Percentiles rank a stretch among this genome's conserved stretches.
Evolutionary conservation across 2,113 vertebrate genomes (phyloP).

Genomic region (Semnornis frantzii): DNA sequence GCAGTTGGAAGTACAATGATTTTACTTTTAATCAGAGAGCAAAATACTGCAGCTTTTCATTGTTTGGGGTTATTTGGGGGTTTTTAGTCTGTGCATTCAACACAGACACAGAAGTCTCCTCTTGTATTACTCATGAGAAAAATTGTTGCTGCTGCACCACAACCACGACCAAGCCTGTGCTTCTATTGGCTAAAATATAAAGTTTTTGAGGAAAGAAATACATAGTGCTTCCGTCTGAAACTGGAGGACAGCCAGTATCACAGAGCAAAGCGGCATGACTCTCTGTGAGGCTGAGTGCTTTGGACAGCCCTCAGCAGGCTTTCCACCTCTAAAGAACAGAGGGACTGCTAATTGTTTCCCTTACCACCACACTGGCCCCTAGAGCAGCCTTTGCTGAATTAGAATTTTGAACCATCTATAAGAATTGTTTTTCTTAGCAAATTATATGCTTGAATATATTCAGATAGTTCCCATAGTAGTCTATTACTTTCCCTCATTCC

Average conservation of each 20-base stretch:
- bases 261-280: background rate
- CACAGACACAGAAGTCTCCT: background rate
- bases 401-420: background rate
- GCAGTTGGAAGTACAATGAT: background rate
- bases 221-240: background rate
- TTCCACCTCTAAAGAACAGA: background rate
- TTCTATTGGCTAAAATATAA: background rate
- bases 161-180: background rate
- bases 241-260: background rate
- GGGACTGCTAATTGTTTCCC: background rate
- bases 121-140: background rate
- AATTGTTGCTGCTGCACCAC: background rate
- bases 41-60: background rate
- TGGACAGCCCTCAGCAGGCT: background rate
- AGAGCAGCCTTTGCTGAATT: background rate
- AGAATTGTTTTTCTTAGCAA: conserved; percentile 1
- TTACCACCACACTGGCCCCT: background rate
- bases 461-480: background rate
- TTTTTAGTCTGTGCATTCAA: background rate
- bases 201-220: background rate
- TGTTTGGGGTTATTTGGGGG: background rate
- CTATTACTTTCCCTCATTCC: background rate
- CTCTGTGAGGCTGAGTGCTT: background rate
- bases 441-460: conserved; percentile 16
- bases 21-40: background rate